Percentiles rank a stretch among this genome's conserved stretches.
Conservation (phyloP, 1,140 invertebrate species). For the Cyclina sinensis region DNA sequence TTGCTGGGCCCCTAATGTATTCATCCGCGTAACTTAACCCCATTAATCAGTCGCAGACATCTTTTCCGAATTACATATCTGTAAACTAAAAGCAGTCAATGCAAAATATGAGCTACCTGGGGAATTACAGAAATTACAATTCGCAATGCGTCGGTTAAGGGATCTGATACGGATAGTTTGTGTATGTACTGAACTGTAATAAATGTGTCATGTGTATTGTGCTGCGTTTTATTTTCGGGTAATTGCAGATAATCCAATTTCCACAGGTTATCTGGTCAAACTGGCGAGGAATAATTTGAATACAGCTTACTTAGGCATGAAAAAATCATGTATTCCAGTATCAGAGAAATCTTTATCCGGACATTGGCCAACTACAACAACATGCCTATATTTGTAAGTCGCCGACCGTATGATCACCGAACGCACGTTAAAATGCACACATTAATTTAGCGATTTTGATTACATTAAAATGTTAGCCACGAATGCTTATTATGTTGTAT, state of each 20-base stretch:
- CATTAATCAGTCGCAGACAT: slow-evolving; percentile 56
- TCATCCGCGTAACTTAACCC: slow-evolving; percentile 46
- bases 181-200: slow-evolving; percentile 13
- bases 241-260: slow-evolving; percentile 59
- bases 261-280: not conserved
- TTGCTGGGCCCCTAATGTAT: slow-evolving; percentile 51
- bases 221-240: slow-evolving; percentile 23
- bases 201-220: slow-evolving; percentile 62
- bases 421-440: too few species aligned
- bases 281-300: slow-evolving; percentile 33
- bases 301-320: not conserved
- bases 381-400: too few species aligned
- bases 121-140: slow-evolving; percentile 4
- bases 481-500: too few species aligned
- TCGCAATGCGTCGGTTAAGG: not conserved
- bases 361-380: too few species aligned
- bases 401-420: too few species aligned
- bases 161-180: not conserved
- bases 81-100: not conserved
- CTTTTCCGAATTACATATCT: slow-evolving; percentile 47
- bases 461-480: too few species aligned
- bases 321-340: not conserved
- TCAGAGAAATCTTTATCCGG: too few species aligned
- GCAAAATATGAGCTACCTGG: not conserved
- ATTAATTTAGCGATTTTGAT: too few species aligned